Evolutionary conservation across 64 coral and sea anemone species (phyloP).

Genomic region (Catalaphyllia jardinei): DNA sequence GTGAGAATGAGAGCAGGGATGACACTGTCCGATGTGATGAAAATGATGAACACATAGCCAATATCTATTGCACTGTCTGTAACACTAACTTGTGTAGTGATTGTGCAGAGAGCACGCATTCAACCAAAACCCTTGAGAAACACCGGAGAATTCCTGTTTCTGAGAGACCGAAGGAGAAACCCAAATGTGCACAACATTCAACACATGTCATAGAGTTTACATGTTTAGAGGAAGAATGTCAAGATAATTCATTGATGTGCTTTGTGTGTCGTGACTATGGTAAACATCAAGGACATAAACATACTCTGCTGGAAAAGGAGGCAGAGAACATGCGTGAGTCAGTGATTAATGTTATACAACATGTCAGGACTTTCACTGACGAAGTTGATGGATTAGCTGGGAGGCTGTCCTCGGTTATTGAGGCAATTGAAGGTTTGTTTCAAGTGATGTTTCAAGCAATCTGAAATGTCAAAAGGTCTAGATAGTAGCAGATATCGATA

Average conservation of each 20-base stretch:
- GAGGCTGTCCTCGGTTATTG: constrained; percentile 88
- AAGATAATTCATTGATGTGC: constrained; percentile 93
- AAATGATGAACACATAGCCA: constrained; percentile 90
- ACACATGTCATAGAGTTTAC: constrained; percentile 96
- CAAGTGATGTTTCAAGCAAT: too few species aligned
- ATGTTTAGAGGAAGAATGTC: constrained; percentile 89
- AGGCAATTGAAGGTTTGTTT: constrained; percentile 92
- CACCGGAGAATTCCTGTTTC: constrained; percentile 93
- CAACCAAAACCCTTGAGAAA: constrained; percentile 91
- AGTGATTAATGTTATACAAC: constrained; percentile 95
- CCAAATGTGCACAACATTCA: constrained; percentile 86
- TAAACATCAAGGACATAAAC: constrained; percentile 95
- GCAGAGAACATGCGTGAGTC: constrained; percentile 89
- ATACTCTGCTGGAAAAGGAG: constrained; percentile 88
- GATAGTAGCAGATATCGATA: too few species aligned
- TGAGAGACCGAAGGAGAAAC: constrained; percentile 92
- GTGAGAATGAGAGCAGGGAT: constrained; percentile 64
- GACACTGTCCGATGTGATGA: constrained; percentile 91
- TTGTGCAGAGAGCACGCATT: constrained; percentile 87
- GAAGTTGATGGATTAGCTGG: constrained; percentile 84
- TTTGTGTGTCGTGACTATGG: constrained; percentile 98
- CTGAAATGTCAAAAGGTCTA: too few species aligned
- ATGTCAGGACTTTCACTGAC: constrained; percentile 86
- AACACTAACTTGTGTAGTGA: constrained; percentile 72
- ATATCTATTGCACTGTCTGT: constrained; percentile 86